Evolutionary conservation across 2,888 invertebrate species (phyloP).

Genomic region (Leptopilina syphax): DNA sequence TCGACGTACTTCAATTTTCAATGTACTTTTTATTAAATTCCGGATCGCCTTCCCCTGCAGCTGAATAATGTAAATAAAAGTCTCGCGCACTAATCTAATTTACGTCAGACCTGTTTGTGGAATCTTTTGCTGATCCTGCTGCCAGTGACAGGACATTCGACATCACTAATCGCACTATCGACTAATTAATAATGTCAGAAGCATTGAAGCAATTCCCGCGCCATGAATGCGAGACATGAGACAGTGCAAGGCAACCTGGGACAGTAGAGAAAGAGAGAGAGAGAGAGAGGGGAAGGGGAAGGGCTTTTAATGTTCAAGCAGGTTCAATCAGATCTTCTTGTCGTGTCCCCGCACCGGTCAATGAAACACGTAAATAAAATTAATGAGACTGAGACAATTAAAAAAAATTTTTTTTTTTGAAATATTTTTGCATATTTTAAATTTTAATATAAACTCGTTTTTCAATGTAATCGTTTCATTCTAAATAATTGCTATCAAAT

Average conservation of each 20-base stretch:
- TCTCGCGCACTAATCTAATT: slow-evolving; percentile 18
- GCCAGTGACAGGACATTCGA: slow-evolving; percentile 26
- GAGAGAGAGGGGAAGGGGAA: background rate
- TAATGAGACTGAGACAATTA: slow-evolving; percentile 20
- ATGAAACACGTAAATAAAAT: slow-evolving; percentile 10
- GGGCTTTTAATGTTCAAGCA: background rate
- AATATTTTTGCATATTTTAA: too few species aligned
- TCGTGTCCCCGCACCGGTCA: background rate
- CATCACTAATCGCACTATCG: slow-evolving; percentile 32
- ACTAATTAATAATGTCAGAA: slow-evolving; percentile 35
- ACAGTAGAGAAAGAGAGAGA: background rate
- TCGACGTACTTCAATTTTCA: too few species aligned
- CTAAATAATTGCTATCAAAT: too few species aligned
- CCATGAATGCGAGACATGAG: slow-evolving; percentile 1
- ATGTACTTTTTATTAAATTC: too few species aligned
- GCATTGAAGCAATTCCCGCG: slow-evolving; percentile 25
- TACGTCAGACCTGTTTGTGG: slow-evolving; percentile 26
- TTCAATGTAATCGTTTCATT: too few species aligned
- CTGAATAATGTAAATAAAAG: background rate
- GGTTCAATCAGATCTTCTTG: slow-evolving; percentile 13
- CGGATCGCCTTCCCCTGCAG: too few species aligned
- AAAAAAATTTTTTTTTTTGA: background rate
- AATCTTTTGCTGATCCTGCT: slow-evolving; percentile 14
- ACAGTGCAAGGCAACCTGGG: background rate
- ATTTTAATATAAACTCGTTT: too few species aligned